These are phyloP conservation scores for Archilochus colubris DNA, from an alignment of 2,113 vertebrate genomes.

Conservation along the genomic window DNA sequence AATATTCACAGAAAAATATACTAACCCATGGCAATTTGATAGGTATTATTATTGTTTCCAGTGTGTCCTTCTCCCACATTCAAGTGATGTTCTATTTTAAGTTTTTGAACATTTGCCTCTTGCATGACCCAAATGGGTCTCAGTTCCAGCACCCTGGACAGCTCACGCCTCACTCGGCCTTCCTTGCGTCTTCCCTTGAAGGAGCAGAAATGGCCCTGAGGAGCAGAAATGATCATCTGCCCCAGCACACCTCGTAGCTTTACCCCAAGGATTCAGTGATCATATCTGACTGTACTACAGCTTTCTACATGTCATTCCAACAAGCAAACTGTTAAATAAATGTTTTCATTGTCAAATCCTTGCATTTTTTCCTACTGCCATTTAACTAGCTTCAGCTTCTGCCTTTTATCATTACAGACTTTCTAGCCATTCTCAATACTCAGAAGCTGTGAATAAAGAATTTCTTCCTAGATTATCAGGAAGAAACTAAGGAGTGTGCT, in stretches of 20 bases:
- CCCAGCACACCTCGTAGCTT: neutral
- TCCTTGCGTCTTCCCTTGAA: accelerated
- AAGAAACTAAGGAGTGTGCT: neutral
- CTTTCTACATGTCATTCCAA: neutral
- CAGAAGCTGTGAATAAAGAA: neutral
- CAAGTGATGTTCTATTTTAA: neutral
- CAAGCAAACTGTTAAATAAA: neutral
- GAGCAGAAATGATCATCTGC: neutral
- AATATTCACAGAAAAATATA: neutral
- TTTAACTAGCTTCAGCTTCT: neutral
- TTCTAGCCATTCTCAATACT: neutral
- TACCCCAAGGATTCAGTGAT: neutral
- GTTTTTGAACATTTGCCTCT: neutral
- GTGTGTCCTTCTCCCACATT: neutral
- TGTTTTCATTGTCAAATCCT: neutral
- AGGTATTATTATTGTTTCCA: neutral
- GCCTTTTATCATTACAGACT: neutral
- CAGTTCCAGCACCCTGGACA: neutral
- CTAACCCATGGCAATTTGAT: neutral
- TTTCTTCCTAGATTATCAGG: neutral
- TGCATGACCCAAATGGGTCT: accelerated
- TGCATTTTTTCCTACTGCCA: neutral
- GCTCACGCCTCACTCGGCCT: accelerated
- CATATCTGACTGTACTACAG: neutral
- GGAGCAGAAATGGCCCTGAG: neutral